These are phyloP conservation scores for Dasyprocta punctata DNA, from an alignment of 2,113 vertebrate species.

Conservation along the genomic window DNA sequence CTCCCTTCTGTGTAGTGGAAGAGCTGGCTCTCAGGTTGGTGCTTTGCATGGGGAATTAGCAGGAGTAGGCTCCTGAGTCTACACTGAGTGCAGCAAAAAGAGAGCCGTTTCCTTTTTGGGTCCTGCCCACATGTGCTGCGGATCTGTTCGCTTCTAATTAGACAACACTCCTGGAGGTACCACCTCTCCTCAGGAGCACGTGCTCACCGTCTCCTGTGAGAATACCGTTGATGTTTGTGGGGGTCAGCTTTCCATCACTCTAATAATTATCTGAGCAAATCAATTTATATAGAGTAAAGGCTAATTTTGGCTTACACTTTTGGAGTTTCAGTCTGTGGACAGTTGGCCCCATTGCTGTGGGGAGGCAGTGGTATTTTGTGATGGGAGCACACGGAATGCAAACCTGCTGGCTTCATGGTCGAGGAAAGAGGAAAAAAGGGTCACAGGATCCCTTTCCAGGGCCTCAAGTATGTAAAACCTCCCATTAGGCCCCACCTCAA, in stretches of 20 bases:
- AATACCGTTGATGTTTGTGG: accelerated
- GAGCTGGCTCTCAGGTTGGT: neutral
- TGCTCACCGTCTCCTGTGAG: neutral
- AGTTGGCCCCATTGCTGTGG: neutral
- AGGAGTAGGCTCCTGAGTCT: neutral
- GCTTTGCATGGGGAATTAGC: neutral
- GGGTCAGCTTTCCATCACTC: neutral
- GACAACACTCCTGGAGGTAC: too few species aligned
- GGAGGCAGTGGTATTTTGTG: neutral
- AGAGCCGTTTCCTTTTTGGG: neutral
- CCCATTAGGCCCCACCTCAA: too few species aligned
- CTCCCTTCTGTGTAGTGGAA: neutral
- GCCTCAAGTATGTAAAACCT: too few species aligned
- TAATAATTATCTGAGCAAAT: neutral
- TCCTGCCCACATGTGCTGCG: accelerated
- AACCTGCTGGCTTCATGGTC: neutral
- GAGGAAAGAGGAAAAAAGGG: neutral
- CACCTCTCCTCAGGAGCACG: neutral
- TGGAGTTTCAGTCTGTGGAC: neutral
- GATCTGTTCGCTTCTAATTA: neutral
- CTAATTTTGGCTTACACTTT: neutral
- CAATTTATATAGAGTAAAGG: neutral
- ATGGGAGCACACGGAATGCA: neutral
- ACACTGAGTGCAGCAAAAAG: neutral
- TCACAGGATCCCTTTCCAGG: neutral